Evolutionary conservation across 2,888 invertebrate species (phyloP), one percentile per base, ranked within the genome.

Genomic region (Stenodera caucasica): DNA sequence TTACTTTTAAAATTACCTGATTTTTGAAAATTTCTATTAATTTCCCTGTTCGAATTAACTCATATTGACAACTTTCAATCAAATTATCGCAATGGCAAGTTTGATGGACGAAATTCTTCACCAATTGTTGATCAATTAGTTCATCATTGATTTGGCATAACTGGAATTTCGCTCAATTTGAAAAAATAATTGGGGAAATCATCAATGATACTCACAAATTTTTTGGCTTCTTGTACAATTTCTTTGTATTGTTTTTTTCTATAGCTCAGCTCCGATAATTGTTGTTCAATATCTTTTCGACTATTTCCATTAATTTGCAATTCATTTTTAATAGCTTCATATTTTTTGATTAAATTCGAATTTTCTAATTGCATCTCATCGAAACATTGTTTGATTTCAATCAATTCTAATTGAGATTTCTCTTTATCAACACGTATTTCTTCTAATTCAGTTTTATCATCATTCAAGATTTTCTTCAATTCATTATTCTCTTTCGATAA

Each of bases 261-360:
- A 9, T 49, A 26, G 14, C 8, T 60, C 56, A 50, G 58, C 58
- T 26, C 60, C 30, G 30, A 53, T 56, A 64, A 30, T 57, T 57
- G 18, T 61, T 69, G 49, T 74, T 74, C 35, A 73, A 58, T n/a
- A 73, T 72, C 49, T 68, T 68, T 60, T 72, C 61, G 73, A 72
- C 52, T 15, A 68, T 69, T 18, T 55, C 23, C 45, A 45, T 4
- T 45, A 58, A 49, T 29, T 33, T 51, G 12, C 11, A 52, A 29
- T 49, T 32, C 5, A n/a, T 33, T 49, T 35, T 18, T 45, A 14
- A 18, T 14, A 49, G 49, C 72, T 72, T 66, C 18, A 71, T 74
- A 55, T 67, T 64, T 61, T 74, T 73, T 49, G 76, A 61, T 49
- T 74, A 73, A 14, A 65, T 58, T 8, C 75, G 65, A 32, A 77